phyloP scores from a whole-genome alignment of 2,797 vertebrate genomes.

The Sandelia bainsii region DNA sequence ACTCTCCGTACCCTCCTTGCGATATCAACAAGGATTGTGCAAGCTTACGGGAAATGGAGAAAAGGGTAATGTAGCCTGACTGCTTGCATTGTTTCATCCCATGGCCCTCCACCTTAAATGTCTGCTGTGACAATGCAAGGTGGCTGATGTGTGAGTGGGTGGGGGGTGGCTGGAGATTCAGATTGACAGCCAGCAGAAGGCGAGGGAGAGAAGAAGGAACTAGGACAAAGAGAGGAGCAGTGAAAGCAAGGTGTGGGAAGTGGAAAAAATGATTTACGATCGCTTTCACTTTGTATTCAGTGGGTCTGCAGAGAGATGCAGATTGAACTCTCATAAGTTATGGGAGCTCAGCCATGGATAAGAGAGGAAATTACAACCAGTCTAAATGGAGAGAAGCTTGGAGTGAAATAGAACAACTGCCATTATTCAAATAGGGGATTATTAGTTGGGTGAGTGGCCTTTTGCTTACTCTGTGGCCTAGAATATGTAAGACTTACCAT shows the following conservation, averaged over 20 bases:
- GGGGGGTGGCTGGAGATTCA: conserved; percentile 4
- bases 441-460: conserved; percentile 73
- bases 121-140: conserved; percentile 49
- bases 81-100: conserved; percentile 50
- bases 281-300: conserved; percentile 64
- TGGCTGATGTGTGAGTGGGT: conserved; percentile 14
- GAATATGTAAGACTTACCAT: conserved; percentile 47
- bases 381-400: conserved; percentile 67
- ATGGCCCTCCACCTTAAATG: conserved; percentile 41
- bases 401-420: conserved; percentile 70
- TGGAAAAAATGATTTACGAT: conserved; percentile 45
- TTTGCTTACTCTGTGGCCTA: conserved; percentile 49
- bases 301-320: conserved; percentile 64
- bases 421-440: conserved; percentile 76
- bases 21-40: conserved; percentile 40
- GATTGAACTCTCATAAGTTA: conserved; percentile 65
- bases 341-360: conserved; percentile 60
- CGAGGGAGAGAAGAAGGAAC: not conserved
- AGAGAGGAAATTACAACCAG: conserved; percentile 69
- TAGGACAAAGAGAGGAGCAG: conserved; percentile 25
- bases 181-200: conserved; percentile 33
- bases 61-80: conserved; percentile 55
- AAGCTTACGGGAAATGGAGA: conserved; percentile 51
- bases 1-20: not conserved
- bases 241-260: conserved; percentile 19